These are phyloP conservation scores for Orgyia antiqua DNA, from an alignment of 2,888 invertebrate species.

Conservation along the genomic window DNA sequence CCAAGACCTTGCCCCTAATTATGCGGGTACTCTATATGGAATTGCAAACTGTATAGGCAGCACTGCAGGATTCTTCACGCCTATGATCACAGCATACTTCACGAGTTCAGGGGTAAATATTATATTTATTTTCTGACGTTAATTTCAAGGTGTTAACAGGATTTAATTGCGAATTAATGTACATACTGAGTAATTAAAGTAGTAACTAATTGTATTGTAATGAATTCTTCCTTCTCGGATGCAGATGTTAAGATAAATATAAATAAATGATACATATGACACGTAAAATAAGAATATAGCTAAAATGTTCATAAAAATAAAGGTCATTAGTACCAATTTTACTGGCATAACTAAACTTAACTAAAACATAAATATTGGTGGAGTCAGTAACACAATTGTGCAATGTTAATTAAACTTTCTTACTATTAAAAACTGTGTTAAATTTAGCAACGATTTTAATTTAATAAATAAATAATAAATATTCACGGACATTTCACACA, in stretches of 20 bases:
- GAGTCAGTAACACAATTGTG: no score
- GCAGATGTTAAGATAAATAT: not conserved
- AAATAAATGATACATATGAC: not conserved
- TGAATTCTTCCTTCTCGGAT: not conserved
- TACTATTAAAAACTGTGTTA: no score
- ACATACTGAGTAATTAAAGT: not conserved
- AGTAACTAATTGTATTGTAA: not conserved
- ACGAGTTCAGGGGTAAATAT: slow-evolving; percentile 72
- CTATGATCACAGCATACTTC: slow-evolving; percentile 83
- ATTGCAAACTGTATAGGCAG: slow-evolving; percentile 87
- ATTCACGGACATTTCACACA: no score
- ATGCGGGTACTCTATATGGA: slow-evolving; percentile 86
- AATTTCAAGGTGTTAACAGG: not conserved
- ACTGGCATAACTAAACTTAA: no score
- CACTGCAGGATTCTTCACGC: slow-evolving; percentile 85
- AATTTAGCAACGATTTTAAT: no score
- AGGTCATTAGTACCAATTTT: no score
- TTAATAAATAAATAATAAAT: no score
- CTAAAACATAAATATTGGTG: no score
- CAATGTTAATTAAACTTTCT: no score
- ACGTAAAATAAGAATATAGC: not conserved
- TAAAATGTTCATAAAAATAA: no score
- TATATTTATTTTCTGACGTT: not conserved
- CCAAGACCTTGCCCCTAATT: slow-evolving; percentile 88
- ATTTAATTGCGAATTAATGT: not conserved